Base-by-base conservation (phyloP, 2,888 invertebrate genomes). In the Aphodius sticticus region DNA sequence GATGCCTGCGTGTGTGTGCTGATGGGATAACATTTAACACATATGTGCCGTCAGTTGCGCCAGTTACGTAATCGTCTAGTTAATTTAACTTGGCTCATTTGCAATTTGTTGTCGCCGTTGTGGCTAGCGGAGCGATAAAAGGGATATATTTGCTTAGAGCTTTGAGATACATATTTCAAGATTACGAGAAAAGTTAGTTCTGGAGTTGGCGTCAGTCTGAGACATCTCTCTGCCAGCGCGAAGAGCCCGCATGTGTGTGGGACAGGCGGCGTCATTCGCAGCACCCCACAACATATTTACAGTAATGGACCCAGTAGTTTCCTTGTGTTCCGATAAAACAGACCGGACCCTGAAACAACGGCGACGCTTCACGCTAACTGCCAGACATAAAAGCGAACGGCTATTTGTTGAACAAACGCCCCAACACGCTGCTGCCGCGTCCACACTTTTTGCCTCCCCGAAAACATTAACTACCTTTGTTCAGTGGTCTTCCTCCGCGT, bases 271-370 rank as follows among this genome's bases (percentile, higher is more conserved):
- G 80, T 82, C 82, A 82, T 82, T 81, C 77, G 75, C 82, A 82
- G 81, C 83, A 81, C 82, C 81, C 81, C 78, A 81, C 81, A 26
- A 26, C 53, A 80, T 82, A 81, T 83, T 82, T 81, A 81, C 77
- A 82, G 76, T 82, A 82, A 83, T 81, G 81, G 82, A 53, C 9
- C 53, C 53, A 53, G 53, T 12, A 53, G 53, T 53, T 26, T 26
- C 26, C 26, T 26, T 26, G 26, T 26, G 26, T 26, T 53, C 53
- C 7, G 53, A 53, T 53, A 53, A 53, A 53, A 53, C 53, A 53
- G 53, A 53, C 53, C 53, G 53, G 53, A 12, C 35, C 37, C 74
- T 26, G 26, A 26, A 26, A 26, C 26, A 26, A 26, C 26, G 26
- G 26, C 26, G 26, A 26, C 26, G 26, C 26, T 26, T 26, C 26